phyloP scores from a whole-genome alignment of 2,888 invertebrate genomes.

The Rhagonycha lutea region DNA sequence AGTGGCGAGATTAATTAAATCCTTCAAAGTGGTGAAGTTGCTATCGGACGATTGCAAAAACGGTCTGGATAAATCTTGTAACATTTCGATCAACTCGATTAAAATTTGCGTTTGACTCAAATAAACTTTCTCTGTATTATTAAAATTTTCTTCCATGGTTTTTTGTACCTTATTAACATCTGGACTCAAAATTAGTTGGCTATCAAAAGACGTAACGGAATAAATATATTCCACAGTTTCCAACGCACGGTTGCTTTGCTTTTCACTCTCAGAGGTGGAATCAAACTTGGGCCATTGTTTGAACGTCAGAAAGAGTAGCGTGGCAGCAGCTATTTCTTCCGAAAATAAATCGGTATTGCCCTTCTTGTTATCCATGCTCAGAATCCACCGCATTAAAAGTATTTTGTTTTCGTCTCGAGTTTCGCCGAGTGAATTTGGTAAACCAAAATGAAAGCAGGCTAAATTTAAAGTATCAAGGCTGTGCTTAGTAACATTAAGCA shows the following conservation, averaged over 20 bases:
- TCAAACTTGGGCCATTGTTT: constrained; percentile 44
- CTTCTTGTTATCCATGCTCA: constrained; percentile 37
- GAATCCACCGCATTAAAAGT: constrained; percentile 40
- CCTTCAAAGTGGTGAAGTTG: neutral
- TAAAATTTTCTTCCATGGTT: neutral
- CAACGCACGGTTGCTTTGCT: constrained; percentile 2
- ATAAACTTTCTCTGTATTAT: neutral
- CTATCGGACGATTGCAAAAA: neutral
- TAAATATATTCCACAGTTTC: constrained; percentile 43
- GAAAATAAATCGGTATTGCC: constrained; percentile 25
- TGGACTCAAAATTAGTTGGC: constrained; percentile 12
- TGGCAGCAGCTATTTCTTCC: constrained; percentile 37
- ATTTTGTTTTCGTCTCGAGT: constrained; percentile 28
- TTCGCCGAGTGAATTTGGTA: constrained; percentile 10
- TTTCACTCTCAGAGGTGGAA: constrained; percentile 5
- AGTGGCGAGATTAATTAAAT: constrained; percentile 27
- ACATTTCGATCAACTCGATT: constrained; percentile 5
- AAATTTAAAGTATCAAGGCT: constrained; percentile 52
- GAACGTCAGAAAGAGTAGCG: constrained; percentile 43
- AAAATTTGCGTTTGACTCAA: neutral
- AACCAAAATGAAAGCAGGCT: constrained; percentile 46
- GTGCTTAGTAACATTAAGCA: constrained; percentile 48
- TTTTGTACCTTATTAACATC: neutral
- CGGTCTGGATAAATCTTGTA: neutral
- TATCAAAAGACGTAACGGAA: constrained; percentile 41